A percentile compares a stretch with the other conserved stretches of the same genome.
These are phyloP conservation scores for Paracanthobrama guichenoti DNA, from an alignment of 2,113 vertebrate genomes.

Conservation along the genomic window DNA sequence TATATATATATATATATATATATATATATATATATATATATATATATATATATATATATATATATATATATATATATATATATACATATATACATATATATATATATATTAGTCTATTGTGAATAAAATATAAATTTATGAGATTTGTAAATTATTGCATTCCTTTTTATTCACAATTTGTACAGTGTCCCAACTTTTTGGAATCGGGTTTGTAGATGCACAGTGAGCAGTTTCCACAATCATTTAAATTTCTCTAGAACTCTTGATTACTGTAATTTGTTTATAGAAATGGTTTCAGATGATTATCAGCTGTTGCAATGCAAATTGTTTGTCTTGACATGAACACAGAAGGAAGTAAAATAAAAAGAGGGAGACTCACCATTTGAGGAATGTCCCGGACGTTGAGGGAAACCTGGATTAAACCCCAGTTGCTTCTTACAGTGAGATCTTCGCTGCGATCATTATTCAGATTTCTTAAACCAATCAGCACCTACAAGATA, in stretches of 20 bases:
- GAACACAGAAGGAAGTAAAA: background rate
- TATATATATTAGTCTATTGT: too few relatives aligned
- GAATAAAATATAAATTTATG: too few relatives aligned
- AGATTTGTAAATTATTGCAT: too few relatives aligned
- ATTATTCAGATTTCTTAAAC: conserved; percentile 92
- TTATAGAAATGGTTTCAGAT: background rate
- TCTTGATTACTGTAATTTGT: background rate
- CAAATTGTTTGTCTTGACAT: background rate
- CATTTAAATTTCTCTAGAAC: background rate
- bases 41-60: too few relatives aligned
- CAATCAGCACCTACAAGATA: conserved; percentile 85
- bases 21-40: too few relatives aligned
- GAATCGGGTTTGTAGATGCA: too few relatives aligned
- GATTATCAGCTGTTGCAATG: background rate
- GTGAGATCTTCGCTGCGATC: conserved; percentile 84
- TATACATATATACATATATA: too few relatives aligned
- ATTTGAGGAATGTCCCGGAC: conserved; percentile 88
- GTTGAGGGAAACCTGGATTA: conserved; percentile 91
- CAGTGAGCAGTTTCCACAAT: too few relatives aligned
- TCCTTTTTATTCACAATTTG: too few relatives aligned
- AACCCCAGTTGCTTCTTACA: conserved; percentile 88
- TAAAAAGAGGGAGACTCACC: conserved; percentile 72
- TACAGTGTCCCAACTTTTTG: too few relatives aligned
- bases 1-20: too few relatives aligned
- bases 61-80: too few relatives aligned